Evolutionary conservation across 2,888 invertebrate species (phyloP), one percentile per base, ranked within the genome.

Genomic region (Bombylius major): DNA sequence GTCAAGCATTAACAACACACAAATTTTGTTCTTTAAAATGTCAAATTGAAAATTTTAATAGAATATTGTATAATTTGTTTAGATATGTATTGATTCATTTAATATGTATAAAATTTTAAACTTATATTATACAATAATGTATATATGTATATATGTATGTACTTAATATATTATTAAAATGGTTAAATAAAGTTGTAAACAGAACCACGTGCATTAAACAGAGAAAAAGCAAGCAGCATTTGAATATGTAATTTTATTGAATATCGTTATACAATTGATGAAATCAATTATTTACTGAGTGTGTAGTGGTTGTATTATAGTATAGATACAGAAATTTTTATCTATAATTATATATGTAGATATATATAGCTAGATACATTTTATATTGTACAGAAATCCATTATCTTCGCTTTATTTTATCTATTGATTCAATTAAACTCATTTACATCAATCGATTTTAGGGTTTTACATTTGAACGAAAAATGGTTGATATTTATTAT

Each of bases 361-460:
- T 5, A 36, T 36, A 34, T 34, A 34, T 34, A 7, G 7, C 7
- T 34, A 36, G 4, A 36, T 36, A 39, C 48, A 34, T 47, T 39
- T 39, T 53, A 53, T 39, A 50, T 31, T 33, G 23, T 14, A 34
- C 45, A 31, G 34, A 32, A 34, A 47, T 36, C 53, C 46, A 47
- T 47, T 46, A 53, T 53, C 33, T 34, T 33, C 47, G 32, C 31
- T 36, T 34, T 47, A 50, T 50, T 31, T 34, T 34, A 23, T 45
- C 50, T 56, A 56, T 56, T 56, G 56, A 56, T 56, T 56, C 53
- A 56, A 56, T 56, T 56, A 56, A 54, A 56, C 56, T 56, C 56
- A 56, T 53, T 56, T 56, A 51, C 36, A 50, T 54, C 50, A 50
- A 56, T 53, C 53, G 50, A 54, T 56, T 56, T 50, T 7, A 42